Evolutionary conservation across 2,888 invertebrate genomes (phyloP).

Genomic region (Unio pictorum): DNA sequence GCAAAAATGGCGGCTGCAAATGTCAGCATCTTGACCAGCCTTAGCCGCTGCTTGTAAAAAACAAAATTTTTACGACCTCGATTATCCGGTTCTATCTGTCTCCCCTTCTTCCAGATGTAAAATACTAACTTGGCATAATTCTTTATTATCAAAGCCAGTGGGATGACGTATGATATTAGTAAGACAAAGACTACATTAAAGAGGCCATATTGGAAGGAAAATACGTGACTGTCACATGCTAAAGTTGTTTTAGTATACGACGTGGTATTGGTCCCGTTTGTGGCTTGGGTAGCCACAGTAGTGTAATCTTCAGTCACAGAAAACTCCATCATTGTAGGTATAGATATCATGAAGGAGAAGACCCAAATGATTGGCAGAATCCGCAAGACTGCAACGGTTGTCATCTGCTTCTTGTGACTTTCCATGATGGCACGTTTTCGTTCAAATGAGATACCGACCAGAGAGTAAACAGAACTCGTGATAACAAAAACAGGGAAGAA

Average conservation of each 20-base stretch:
- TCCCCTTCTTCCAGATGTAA: constrained; percentile 19
- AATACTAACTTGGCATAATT: constrained; percentile 27
- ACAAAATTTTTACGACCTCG: background rate
- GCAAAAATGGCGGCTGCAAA: constrained; percentile 50
- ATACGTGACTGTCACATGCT: constrained; percentile 11
- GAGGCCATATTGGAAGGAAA: constrained; percentile 11
- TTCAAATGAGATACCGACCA: constrained; percentile 51
- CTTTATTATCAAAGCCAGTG: constrained; percentile 31
- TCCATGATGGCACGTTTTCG: constrained; percentile 37
- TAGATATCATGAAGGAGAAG: constrained; percentile 18
- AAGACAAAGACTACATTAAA: constrained; percentile 40
- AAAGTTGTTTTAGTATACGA: background rate
- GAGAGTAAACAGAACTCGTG: constrained; percentile 41
- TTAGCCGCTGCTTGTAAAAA: constrained; percentile 6
- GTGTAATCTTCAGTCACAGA: constrained; percentile 6
- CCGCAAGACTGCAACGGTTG: constrained; percentile 11
- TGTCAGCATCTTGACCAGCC: constrained; percentile 40
- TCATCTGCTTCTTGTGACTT: constrained; percentile 20
- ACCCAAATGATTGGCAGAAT: constrained; percentile 31
- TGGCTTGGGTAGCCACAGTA: background rate
- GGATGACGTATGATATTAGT: constrained; percentile 41
- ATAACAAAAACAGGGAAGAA: constrained; percentile 47
- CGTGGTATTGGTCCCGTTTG: background rate
- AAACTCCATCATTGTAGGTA: constrained; percentile 35
- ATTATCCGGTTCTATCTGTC: constrained; percentile 4